phyloP scores from a whole-genome alignment of 2,888 invertebrate species.

The Timandra comae region DNA sequence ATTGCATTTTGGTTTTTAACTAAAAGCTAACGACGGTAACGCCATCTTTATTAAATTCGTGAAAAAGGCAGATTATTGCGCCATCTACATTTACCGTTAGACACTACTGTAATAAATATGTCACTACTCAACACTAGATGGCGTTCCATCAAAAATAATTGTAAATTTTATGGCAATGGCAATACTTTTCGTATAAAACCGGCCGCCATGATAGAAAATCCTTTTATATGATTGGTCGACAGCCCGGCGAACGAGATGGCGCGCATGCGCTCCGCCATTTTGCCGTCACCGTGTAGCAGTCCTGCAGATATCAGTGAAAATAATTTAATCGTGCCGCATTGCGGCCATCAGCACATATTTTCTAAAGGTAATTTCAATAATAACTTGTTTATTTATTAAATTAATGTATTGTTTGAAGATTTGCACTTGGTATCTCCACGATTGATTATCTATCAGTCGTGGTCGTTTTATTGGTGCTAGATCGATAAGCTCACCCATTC shows the following conservation, averaged over 20 bases:
- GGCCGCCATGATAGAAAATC: slow-evolving; percentile 39
- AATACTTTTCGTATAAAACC: slow-evolving; percentile 51
- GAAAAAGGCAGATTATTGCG: too few relatives aligned
- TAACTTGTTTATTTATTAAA: not conserved
- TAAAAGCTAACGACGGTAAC: too few relatives aligned
- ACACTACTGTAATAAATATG: not conserved
- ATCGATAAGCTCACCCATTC: slow-evolving; percentile 72
- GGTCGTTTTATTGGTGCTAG: slow-evolving; percentile 79
- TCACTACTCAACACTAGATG: slow-evolving; percentile 31
- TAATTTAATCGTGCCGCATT: slow-evolving; percentile 51
- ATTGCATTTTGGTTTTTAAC: too few relatives aligned
- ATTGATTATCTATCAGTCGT: slow-evolving; percentile 58
- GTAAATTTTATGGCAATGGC: slow-evolving; percentile 33
- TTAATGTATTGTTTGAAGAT: slow-evolving; percentile 24
- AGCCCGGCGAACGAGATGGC: slow-evolving; percentile 28
- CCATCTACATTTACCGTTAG: slow-evolving; percentile 19
- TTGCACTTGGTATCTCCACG: slow-evolving; percentile 81
- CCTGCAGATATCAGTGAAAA: slow-evolving; percentile 15
- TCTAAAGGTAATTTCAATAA: slow-evolving; percentile 39
- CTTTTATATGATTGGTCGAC: slow-evolving; percentile 67
- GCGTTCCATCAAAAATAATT: slow-evolving; percentile 1
- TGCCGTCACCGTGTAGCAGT: slow-evolving; percentile 27
- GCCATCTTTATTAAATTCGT: too few relatives aligned
- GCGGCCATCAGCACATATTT: slow-evolving; percentile 48
- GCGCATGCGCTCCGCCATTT: slow-evolving; percentile 54